Evolutionary conservation across 2,888 invertebrate species (phyloP).

Genomic region (Lypha dubia): DNA sequence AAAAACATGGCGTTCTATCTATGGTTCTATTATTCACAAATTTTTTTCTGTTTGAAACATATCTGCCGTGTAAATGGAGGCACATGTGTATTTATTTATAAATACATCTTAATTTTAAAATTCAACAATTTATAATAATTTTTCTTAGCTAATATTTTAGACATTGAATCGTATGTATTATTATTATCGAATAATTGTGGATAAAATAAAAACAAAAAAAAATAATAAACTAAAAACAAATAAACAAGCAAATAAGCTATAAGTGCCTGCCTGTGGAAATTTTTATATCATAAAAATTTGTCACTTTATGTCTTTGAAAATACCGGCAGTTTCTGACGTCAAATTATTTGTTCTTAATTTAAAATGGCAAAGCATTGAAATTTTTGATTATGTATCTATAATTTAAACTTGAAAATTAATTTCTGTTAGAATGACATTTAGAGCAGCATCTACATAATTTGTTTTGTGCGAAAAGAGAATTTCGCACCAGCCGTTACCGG

Average conservation of each 20-base stretch:
- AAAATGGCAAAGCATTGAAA: constrained; percentile 51
- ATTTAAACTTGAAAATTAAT: constrained; percentile 66
- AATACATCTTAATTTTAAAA: constrained; percentile 4
- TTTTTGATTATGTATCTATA: constrained; percentile 45
- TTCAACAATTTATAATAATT: neutral
- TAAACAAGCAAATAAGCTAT: neutral
- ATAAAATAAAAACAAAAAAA: neutral
- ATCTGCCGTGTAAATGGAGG: neutral
- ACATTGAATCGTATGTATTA: neutral
- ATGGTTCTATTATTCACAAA: too few relatives aligned
- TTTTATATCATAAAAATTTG: constrained; percentile 32
- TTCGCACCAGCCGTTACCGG: neutral
- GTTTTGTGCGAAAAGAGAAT: neutral
- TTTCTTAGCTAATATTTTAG: neutral
- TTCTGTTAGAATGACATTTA: constrained; percentile 11
- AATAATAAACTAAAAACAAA: too few relatives aligned
- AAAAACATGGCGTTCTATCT: too few relatives aligned
- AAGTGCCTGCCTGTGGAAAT: constrained; percentile 6
- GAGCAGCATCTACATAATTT: neutral
- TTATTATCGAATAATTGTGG: constrained; percentile 32
- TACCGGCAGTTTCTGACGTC: constrained; percentile 52
- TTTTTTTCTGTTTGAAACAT: too few relatives aligned
- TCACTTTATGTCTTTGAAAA: constrained; percentile 41
- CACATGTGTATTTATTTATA: neutral
- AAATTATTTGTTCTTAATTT: constrained; percentile 36